Percentiles rank a stretch among this genome's conserved stretches.
phyloP scores from a whole-genome alignment of 2,797 vertebrate genomes.

The Spinus olivaceus region DNA sequence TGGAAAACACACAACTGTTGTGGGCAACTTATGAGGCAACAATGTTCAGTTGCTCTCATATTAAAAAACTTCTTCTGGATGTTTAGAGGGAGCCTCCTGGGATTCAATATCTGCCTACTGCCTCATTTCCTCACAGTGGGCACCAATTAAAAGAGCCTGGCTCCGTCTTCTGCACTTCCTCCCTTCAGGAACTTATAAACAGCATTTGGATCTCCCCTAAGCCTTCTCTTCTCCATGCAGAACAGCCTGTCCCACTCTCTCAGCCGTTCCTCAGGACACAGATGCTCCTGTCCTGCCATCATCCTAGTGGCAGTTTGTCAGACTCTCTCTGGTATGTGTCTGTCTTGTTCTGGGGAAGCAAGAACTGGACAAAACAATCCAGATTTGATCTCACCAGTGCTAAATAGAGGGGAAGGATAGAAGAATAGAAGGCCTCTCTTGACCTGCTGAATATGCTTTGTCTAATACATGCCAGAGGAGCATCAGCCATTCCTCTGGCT shows the following conservation, averaged over 20 bases:
- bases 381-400: neutral
- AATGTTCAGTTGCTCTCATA: too few species aligned
- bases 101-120: neutral
- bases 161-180: neutral
- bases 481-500: neutral
- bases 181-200: neutral
- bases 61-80: neutral
- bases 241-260: neutral
- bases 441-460: neutral
- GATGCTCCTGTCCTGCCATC: neutral
- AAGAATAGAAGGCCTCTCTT: too few species aligned
- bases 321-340: neutral
- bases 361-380: neutral
- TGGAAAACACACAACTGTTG: neutral
- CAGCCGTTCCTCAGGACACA: neutral
- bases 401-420: neutral
- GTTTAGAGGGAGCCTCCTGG: neutral
- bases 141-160: neutral
- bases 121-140: neutral
- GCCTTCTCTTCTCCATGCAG: neutral
- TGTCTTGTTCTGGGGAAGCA: neutral
- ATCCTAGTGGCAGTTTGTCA: neutral
- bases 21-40: neutral
- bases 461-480: neutral
- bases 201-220: too few species aligned